Evolutionary conservation across 2,113 vertebrate species (phyloP), one percentile per base, ranked within the genome.

Genomic region (Gopherus flavomarginatus): DNA sequence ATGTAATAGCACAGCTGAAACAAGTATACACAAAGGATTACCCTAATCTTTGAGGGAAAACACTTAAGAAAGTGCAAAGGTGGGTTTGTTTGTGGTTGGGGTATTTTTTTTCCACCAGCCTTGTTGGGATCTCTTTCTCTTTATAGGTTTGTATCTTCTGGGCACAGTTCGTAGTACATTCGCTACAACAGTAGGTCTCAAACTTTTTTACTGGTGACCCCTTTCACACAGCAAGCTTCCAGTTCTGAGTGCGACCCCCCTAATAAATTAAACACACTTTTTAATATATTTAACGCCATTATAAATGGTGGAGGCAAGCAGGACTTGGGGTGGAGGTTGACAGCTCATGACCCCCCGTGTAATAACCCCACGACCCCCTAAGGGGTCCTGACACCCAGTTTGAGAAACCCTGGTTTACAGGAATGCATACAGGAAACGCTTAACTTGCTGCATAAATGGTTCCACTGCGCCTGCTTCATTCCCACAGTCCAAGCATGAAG

Each of bases 41-140:
- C 35, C 19, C 85, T 0, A 0, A 83, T 95, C 88, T 90, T 93
- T 80, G 81, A 93, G 69, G 59, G 87, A 50, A 53, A 84, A 54
- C 52, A 27, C 44, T 35, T 77, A 88, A 93, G 91, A 94, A 97
- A 96, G 96, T 94, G 81, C 87, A 72, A 72, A 72, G n/a, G 10
- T 88, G 86, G 35, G 86, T 69, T 90, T 31, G 2, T 96, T 94
- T 92, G 87, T 35, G 95, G 14, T 44, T 38, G 65, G 9, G 4
- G 8, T 69, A 4, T 88, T 52, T 88, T 90, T 97, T 26, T 90
- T 92, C 88, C 27, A 1, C 80, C 88, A 92, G 91, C 65, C 93
- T 96, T 88, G 77, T 78, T 89, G 85, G 93, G 96, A 95, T 97
- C 92, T 92, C 81, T 83, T 87, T 90, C 94, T 97, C 83, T 93